Percentiles rank a stretch among this genome's conserved stretches.
These are phyloP conservation scores for Peucedramus taeniatus DNA, from an alignment of 2,113 vertebrate species.

Conservation along the genomic window DNA sequence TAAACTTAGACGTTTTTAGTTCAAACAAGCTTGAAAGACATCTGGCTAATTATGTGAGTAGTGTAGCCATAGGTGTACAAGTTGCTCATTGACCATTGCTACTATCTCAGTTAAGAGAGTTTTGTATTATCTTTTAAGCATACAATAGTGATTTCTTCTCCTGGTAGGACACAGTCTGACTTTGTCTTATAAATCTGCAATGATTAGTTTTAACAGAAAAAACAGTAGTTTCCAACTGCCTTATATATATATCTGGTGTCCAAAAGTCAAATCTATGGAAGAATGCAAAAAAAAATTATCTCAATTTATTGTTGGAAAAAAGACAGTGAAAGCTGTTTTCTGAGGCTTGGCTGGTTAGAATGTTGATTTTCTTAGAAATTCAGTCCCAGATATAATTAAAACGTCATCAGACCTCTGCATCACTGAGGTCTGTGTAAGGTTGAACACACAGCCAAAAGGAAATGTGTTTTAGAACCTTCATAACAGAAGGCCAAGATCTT, in stretches of 20 bases:
- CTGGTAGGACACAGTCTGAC: neutral
- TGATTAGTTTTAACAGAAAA: neutral
- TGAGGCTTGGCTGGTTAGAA: slow-evolving; percentile 30
- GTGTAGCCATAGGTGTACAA: neutral
- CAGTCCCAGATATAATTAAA: slow-evolving; percentile 33
- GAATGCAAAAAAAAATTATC: neutral
- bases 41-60: neutral
- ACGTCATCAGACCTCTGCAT: neutral
- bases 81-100: neutral
- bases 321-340: neutral
- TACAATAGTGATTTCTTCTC: neutral
- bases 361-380: slow-evolving; percentile 34
- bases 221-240: neutral
- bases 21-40: neutral
- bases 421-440: neutral
- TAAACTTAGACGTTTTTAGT: neutral
- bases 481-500: neutral
- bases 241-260: neutral
- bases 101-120: neutral
- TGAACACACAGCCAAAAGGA: slow-evolving; percentile 12
- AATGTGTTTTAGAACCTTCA: slow-evolving; percentile 45
- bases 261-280: neutral
- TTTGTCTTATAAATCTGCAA: neutral
- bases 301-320: slow-evolving; percentile 6
- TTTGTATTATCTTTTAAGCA: neutral